Evolutionary conservation across 2,888 invertebrate genomes (phyloP).

Genomic region (Glomeris marginata): DNA sequence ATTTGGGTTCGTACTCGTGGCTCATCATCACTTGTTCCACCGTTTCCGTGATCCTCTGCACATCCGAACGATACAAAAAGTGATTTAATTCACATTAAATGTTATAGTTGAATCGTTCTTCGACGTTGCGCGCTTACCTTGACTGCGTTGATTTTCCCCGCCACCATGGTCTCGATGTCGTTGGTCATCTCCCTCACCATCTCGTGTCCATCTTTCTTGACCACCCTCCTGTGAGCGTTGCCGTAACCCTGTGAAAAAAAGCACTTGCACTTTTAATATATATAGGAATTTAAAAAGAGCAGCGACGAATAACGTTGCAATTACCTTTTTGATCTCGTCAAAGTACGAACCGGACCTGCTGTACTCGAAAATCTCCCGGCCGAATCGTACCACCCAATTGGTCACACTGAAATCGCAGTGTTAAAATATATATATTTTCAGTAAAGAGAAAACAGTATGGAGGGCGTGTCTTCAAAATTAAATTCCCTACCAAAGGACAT

Average conservation of each 20-base stretch:
- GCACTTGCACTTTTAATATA: no score
- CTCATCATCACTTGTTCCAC: conserved; percentile 53
- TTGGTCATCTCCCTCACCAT: conserved; percentile 62
- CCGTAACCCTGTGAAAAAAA: not conserved
- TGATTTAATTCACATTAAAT: conserved; percentile 12
- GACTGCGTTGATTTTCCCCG: conserved; percentile 78
- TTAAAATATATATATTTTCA: no score
- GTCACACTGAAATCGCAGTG: no score
- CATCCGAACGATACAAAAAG: not conserved
- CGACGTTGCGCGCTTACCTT: conserved; percentile 42
- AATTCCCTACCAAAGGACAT: no score
- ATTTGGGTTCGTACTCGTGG: conserved; percentile 36
- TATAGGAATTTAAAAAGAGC: no score
- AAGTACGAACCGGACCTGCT: no score
- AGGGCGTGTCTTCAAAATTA: no score
- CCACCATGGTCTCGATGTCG: conserved; percentile 69
- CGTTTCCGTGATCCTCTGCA: conserved; percentile 54
- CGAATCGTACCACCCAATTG: no score
- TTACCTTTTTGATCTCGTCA: no score
- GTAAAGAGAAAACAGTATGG: no score
- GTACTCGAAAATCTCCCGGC: no score
- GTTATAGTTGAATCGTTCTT: not conserved
- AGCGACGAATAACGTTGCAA: no score
- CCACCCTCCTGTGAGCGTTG: conserved; percentile 44
- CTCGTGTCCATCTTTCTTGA: conserved; percentile 59